These are phyloP conservation scores for Galaxea fascicularis DNA, from an alignment of 92 coral and sea anemone species.

Conservation along the genomic window DNA sequence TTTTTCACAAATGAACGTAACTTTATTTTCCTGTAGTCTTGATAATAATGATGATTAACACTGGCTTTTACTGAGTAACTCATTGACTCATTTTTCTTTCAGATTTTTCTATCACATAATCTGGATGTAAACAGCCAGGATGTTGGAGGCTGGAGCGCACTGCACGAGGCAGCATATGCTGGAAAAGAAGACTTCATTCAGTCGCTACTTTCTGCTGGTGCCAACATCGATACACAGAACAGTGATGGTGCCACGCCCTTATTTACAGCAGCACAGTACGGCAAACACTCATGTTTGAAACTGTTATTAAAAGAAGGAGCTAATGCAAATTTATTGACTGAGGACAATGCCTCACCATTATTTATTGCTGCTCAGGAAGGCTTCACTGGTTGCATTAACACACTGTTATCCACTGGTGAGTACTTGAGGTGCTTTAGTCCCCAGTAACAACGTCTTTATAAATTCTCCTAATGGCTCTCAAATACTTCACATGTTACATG, in stretches of 20 bases:
- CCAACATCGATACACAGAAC: slow-evolving; percentile 67
- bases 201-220: slow-evolving; percentile 52
- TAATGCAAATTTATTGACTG: slow-evolving; percentile 56
- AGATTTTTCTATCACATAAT: slow-evolving; percentile 62
- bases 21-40: too few relatives aligned
- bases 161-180: slow-evolving; percentile 85
- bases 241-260: slow-evolving; percentile 83
- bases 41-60: too few relatives aligned
- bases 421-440: background rate
- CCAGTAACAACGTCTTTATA: too few relatives aligned
- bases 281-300: slow-evolving; percentile 64
- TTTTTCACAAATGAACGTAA: too few relatives aligned
- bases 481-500: too few relatives aligned
- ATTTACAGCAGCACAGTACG: slow-evolving; percentile 83
- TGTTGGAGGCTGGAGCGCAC: slow-evolving; percentile 86
- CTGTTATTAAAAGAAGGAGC: slow-evolving; percentile 61
- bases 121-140: slow-evolving; percentile 72
- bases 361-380: slow-evolving; percentile 91
- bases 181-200: slow-evolving; percentile 53
- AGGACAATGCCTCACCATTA: slow-evolving; percentile 73
- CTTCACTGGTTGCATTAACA: slow-evolving; percentile 49
- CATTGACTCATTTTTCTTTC: background rate
- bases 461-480: too few relatives aligned
- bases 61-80: too few relatives aligned
- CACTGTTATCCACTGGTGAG: slow-evolving; percentile 72